Evolutionary conservation across 2,797 vertebrate genomes (phyloP).

Genomic region (Cynodonichthys magdalenae): DNA sequence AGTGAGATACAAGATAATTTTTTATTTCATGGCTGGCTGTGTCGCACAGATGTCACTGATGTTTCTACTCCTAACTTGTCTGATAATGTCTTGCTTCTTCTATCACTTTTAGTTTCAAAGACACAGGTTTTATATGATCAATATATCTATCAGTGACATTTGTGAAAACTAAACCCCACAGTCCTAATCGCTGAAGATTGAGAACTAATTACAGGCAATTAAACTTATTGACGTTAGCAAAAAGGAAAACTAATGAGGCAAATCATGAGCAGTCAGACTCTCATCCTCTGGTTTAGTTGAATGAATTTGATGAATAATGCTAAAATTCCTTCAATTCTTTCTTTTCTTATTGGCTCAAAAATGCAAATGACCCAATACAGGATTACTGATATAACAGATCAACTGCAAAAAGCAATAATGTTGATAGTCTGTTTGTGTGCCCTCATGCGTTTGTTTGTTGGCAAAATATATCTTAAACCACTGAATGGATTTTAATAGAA

Average conservation of each 20-base stretch:
- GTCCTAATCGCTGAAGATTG: neutral
- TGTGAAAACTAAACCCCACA: neutral
- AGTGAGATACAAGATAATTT: neutral
- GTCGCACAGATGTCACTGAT: neutral
- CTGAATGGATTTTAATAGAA: too few species aligned
- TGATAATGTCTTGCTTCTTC: neutral
- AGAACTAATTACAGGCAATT: conserved; percentile 1
- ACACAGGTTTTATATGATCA: neutral
- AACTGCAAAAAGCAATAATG: neutral
- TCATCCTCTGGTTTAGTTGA: conserved; percentile 10
- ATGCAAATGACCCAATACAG: neutral
- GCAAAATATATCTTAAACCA: too few species aligned
- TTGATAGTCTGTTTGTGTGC: too few species aligned
- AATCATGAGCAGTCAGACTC: conserved; percentile 12
- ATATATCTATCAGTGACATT: conserved; percentile 1
- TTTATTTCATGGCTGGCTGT: neutral
- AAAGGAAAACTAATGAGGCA: conserved; percentile 8
- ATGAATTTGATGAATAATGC: conserved; percentile 4
- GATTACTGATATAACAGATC: neutral
- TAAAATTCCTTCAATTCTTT: neutral
- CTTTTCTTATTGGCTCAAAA: neutral
- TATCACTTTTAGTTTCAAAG: neutral
- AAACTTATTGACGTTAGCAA: neutral
- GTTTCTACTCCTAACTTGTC: neutral
- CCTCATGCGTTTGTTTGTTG: too few species aligned